Conservation (phyloP, 2,888 invertebrate species). For the Frankliniella fusca region DNA sequence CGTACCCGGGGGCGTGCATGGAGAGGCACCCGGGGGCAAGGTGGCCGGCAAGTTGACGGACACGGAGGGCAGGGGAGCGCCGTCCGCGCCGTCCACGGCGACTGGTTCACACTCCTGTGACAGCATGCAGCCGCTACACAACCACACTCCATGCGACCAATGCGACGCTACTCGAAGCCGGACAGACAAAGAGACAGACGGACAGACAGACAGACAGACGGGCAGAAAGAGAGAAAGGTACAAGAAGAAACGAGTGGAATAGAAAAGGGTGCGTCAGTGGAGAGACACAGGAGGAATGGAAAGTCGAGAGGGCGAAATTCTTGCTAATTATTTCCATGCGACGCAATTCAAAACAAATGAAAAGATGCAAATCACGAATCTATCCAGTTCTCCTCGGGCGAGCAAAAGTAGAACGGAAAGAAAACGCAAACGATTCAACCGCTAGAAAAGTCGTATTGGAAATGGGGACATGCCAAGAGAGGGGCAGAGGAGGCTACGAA, state of each 20-base stretch:
- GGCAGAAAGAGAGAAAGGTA: neutral
- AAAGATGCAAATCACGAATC: too few species aligned
- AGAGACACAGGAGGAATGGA: neutral
- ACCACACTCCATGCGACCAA: slow-evolving; percentile 11
- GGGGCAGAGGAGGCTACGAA: neutral
- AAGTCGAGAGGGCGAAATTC: neutral
- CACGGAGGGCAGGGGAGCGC: neutral
- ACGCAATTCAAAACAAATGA: too few species aligned
- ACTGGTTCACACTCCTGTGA: neutral
- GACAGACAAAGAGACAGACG: neutral
- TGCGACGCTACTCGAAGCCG: neutral
- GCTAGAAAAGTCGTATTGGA: too few species aligned
- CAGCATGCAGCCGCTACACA: slow-evolving; percentile 19
- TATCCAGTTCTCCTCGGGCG: too few species aligned
- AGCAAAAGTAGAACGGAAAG: neutral
- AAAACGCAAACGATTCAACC: neutral
- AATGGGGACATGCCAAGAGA: too few species aligned
- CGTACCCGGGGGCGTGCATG: neutral
- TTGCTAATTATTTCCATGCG: too few species aligned
- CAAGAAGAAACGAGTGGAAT: neutral
- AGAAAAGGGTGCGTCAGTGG: neutral
- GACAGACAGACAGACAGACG: neutral
- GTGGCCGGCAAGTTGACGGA: slow-evolving; percentile 13
- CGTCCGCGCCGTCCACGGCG: neutral
- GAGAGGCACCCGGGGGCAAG: neutral